Evolutionary conservation across 92 coral and sea anemone genomes (phyloP), one percentile per base, ranked within the genome.

Genomic region (Virgularia gustaviana): DNA sequence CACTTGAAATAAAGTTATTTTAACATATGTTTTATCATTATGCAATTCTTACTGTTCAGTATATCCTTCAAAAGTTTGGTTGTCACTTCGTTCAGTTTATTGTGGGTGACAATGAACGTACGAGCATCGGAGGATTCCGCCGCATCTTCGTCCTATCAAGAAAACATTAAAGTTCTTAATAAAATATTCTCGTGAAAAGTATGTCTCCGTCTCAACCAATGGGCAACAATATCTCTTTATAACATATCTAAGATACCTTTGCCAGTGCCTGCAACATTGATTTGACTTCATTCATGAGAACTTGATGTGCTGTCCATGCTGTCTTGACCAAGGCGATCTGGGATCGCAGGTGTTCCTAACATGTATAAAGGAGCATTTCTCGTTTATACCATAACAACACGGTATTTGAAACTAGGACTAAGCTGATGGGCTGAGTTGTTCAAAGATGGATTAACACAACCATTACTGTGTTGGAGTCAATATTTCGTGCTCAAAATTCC

Each of bases 221-320:
- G 37, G n/a, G 37, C 28, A 1, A 57, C 20, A 0, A 18, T 35
- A 45, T 29, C 9, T 4, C 2, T 18, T 29, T 33, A n/a, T n/a
- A n/a, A n/a, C n/a, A n/a, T n/a, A n/a, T n/a, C n/a, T n/a, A n/a
- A 33, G 10, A 33, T 63, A 88, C 95, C 95, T 89, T 92, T 34
- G 96, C 98, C 89, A 92, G 80, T 2, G 96, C 81, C 35, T 96
- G 90, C 2, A 92, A 84, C 83, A 92, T 81, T 42, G 98, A 75
- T 59, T 92, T 92, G 23, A 92, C 98, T 59, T 92, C 98, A 28
- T 90, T 83, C 52, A 92, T 88, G 36, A 92, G 96, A 67, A 89
- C 96, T 52, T 92, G 96, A 54, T 92, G 98, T 51, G 90, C 63
- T 24, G 90, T 87, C 85, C 88, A 84, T 36, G 84, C 79, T 9